A percentile compares a stretch with the other conserved stretches of the same genome.
Evolutionary conservation across 1,140 invertebrate species (phyloP).

Genomic region (Orius insidiosus): DNA sequence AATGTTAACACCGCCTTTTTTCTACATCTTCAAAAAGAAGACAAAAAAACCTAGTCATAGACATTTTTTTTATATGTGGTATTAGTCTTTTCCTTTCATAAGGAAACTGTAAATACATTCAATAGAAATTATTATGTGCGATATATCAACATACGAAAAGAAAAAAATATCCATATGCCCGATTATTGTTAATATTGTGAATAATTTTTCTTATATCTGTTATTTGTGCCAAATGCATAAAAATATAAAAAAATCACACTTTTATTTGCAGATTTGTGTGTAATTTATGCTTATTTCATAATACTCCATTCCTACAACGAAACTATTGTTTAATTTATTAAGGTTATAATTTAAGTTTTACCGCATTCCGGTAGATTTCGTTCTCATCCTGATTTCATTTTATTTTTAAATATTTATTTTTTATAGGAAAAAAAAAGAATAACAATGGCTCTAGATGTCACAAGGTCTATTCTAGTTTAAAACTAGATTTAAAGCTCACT

Average conservation of each 20-base stretch:
- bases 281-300: too few species aligned
- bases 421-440: constrained; percentile 1
- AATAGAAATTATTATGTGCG: not conserved
- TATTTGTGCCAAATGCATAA: too few species aligned
- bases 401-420: constrained; percentile 1
- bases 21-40: not conserved
- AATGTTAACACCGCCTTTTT: constrained; percentile 1
- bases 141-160: constrained; percentile 1
- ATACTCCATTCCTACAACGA: too few species aligned
- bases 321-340: too few species aligned
- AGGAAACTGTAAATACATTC: not conserved
- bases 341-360: too few species aligned
- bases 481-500: constrained; percentile 9
- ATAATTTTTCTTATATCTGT: too few species aligned
- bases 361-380: too few species aligned
- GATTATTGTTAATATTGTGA: too few species aligned
- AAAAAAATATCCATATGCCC: constrained; percentile 7
- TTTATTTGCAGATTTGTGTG: too few species aligned
- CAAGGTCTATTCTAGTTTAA: constrained; percentile 7
- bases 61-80: constrained; percentile 10
- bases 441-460: constrained; percentile 6
- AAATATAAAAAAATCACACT: too few species aligned
- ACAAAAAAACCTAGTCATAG: not conserved
- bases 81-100: constrained; percentile 3
- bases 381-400: not conserved